Base-by-base conservation (phyloP, 2,888 invertebrate genomes). In the Platerodrilus igneus region DNA sequence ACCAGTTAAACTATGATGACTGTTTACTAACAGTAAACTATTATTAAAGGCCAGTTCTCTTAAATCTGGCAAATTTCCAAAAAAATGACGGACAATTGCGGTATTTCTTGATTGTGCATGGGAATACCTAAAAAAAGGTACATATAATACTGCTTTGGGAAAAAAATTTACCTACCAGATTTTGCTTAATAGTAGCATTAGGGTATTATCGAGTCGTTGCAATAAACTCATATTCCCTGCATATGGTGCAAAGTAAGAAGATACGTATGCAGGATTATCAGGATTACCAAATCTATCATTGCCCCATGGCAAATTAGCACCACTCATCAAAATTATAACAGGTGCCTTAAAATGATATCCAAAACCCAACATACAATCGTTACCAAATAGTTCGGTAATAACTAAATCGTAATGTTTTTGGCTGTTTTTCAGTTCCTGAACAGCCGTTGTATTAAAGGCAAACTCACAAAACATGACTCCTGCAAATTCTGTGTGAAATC, bases 351-450 rank as follows among this genome's bases (percentile, higher is more conserved):
- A 55, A 31, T 71, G 57, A 51, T 77, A 59, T 2, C 76, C 75
- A 2, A 79, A 57, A 0, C 75, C 78, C 45, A 78, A 59, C 22
- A 73, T 60, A 51, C 79, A 79, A 44, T 79, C 77, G 20, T 71
- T 70, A 41, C 74, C 75, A 47, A 79, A 79, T 43, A 72, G 70
- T 56, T 77, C 77, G 9, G 69, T 65, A 3, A 78, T 57, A 1
- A 76, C 63, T 3, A 78, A 52, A 54, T 83, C 81, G 42, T 76
- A 82, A 19, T 71, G 67, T 2, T 44, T 44, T 38, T 67, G 47
- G 1, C 59, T 53, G 41, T 66, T 38, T 2, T 56, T 41, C n/a
- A 57, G 32, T 10, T 45, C 20, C 22, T 25, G 26, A 20, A 15
- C 61, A 47, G 2, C 28, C 17, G 0, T 50, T 26, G 21, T 55